Evolutionary conservation across 2,113 vertebrate species (phyloP), one percentile per base, ranked within the genome.

Genomic region (Elephas maximus): DNA sequence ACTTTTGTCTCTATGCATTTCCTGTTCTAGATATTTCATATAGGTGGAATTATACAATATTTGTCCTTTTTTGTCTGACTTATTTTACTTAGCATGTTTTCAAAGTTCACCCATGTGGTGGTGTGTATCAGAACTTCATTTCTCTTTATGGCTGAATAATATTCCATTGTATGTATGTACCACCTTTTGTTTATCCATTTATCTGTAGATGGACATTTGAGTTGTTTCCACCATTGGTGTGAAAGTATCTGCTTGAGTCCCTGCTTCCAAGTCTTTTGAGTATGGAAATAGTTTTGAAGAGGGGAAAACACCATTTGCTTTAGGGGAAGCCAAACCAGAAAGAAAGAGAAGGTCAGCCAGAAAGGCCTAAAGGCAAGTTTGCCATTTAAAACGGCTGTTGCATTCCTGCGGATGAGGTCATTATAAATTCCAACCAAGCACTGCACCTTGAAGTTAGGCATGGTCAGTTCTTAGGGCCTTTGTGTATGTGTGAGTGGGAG

Each of bases 271-370:
- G 15, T 57, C 53, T 57, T 57, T 57, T 57, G 53, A 14, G 53
- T 57, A 8, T 17, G 15, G 53, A 57, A 93, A 77, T 2, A 53
- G n/a, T 44, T 96, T 77, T 89, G n/a, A 88, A 57, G 69, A 78
- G 82, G 30, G 12, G 28, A 67, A 15, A 65, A 88, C 37, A 82
- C 15, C 6, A 94, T 95, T 91, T 92, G 48, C 89, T 87, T 93
- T 30, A n/a, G 23, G 41, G 81, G 63, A 90, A 92, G 83, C 24
- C n/a, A 90, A 92, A 30, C 80, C 41, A 92, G 62, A 8, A 90
- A 94, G 83, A 92, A 93, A 92, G 57, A 10, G 21, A 77, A 87
- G 65, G 57, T 48, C 77, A 88, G 28, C 33, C 51, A 53, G 30
- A 94, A 91, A 63, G 5, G 82, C 41, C 53, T n/a, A 53, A 30